These are phyloP conservation scores for Cenopis cana DNA, from an alignment of 2,888 invertebrate species.

Conservation along the genomic window DNA sequence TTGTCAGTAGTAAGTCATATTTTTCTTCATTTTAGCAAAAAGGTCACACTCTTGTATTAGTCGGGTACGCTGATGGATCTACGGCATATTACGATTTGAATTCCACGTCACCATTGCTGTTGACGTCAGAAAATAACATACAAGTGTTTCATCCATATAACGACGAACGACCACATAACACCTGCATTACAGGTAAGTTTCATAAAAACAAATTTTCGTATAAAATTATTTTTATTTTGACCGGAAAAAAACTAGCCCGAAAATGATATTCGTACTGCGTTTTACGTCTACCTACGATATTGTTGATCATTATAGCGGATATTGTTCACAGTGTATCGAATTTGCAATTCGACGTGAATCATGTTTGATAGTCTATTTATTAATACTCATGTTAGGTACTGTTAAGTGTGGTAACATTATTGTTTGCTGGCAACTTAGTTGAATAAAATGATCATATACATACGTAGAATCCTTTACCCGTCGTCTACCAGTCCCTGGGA, in stretches of 20 bases:
- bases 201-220: not conserved
- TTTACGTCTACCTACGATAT: not conserved
- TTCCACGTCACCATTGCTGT: constrained; percentile 80
- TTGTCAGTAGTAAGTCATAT: too few species aligned
- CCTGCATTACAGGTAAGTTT: constrained; percentile 84
- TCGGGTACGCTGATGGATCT: constrained; percentile 88
- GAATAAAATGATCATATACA: not conserved
- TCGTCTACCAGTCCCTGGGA: too few species aligned
- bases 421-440: not conserved
- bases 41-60: constrained; percentile 84
- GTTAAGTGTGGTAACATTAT: not conserved
- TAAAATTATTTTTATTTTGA: not conserved
- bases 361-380: constrained; percentile 12
- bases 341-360: constrained; percentile 9
- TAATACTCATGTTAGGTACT: too few species aligned
- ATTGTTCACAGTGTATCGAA: constrained; percentile 11
- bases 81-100: constrained; percentile 87
- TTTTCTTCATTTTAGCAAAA: constrained; percentile 70
- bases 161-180: constrained; percentile 85
- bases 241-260: not conserved
- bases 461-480: too few species aligned
- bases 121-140: constrained; percentile 65
- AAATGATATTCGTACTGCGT: constrained; percentile 11
- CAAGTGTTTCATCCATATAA: constrained; percentile 83
- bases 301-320: constrained; percentile 11